Evolutionary conservation across 1,140 invertebrate genomes (phyloP), one percentile per base, ranked within the genome.

Genomic region (Littorina saxatilis): DNA sequence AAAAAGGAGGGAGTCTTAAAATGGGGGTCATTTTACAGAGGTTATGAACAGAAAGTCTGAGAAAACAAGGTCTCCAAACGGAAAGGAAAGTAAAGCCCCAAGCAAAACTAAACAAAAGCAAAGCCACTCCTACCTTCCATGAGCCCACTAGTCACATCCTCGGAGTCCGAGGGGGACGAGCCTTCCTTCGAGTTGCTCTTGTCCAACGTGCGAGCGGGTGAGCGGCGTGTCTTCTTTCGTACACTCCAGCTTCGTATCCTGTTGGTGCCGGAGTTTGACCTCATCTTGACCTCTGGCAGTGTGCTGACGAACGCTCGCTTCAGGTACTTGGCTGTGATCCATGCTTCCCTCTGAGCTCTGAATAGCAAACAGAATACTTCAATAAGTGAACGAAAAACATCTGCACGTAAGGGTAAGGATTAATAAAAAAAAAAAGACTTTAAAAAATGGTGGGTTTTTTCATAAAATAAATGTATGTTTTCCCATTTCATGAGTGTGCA

Each of bases 261-360:
- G 43, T 86, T 84, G 15, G 82, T 78, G 43, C n/a, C 20, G 40
- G 70, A 50, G 43, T 75, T 27, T 15, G 82, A 72, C 29, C 58
- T 35, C 29, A 75, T 72, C 39, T 86, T 88, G 7, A 86, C 82
- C 27, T 83, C 82, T 3, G 87, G 88, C 52, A 92, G 87, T 77
- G 87, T 89, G 43, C 82, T 86, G 13, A 94, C 92, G 91, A 95
- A 95, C 20, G 92, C 89, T 87, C 92, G 94, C 47, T 94, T 91
- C 23, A 95, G 90, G 89, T 95, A 95, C 87, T 95, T 95, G 13
- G 94, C 94, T 82, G 90, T 91, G 43, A 95, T 94, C 94, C 94
- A 95, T 1, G 87, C 88, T 87, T 95, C 94, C 84, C 94, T 84
- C 9, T 93, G 86, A 66, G 88, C 85, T 77, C 93, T 93, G 84